Evolutionary conservation across 2,888 invertebrate genomes (phyloP).

Genomic region (Quadroppia sp.): DNA sequence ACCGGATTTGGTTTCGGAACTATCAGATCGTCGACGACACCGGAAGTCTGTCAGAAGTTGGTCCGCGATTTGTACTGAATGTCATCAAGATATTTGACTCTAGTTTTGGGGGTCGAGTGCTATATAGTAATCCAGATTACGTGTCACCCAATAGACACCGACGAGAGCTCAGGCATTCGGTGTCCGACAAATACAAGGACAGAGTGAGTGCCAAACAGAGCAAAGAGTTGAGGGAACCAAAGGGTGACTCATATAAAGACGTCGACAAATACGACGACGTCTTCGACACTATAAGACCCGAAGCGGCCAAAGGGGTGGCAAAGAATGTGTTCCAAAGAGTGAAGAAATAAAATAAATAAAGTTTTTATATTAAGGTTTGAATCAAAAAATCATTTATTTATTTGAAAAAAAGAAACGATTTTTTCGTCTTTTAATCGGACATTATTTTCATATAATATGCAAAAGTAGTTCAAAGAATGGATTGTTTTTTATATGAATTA

Average conservation of each 20-base stretch:
- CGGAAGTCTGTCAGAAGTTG: slow-evolving; percentile 91
- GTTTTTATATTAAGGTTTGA: too few relatives aligned
- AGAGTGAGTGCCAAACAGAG: slow-evolving; percentile 74
- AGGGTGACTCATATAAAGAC: slow-evolving; percentile 62
- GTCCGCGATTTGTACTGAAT: slow-evolving; percentile 63
- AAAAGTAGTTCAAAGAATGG: slow-evolving; percentile 5
- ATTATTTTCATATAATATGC: slow-evolving; percentile 34
- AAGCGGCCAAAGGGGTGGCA: slow-evolving; percentile 42
- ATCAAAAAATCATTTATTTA: slow-evolving; percentile 19
- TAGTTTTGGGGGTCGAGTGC: slow-evolving; percentile 83
- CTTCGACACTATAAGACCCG: slow-evolving; percentile 50
- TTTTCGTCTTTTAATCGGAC: slow-evolving; percentile 29
- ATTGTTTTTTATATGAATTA: slow-evolving; percentile 2
- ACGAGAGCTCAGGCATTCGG: slow-evolving; percentile 64
- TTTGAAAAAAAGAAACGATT: background rate
- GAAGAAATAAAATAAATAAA: too few relatives aligned
- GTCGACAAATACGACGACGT: slow-evolving; percentile 56
- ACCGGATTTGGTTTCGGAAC: slow-evolving; percentile 96
- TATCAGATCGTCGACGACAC: slow-evolving; percentile 95
- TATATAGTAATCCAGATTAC: slow-evolving; percentile 91
- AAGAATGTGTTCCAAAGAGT: slow-evolving; percentile 42
- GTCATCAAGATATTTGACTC: slow-evolving; percentile 89
- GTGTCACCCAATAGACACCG: slow-evolving; percentile 81
- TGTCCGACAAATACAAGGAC: slow-evolving; percentile 71
- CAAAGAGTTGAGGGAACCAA: slow-evolving; percentile 67